phyloP scores from a whole-genome alignment of 2,888 invertebrate species.

The Branchellion lobata region DNA sequence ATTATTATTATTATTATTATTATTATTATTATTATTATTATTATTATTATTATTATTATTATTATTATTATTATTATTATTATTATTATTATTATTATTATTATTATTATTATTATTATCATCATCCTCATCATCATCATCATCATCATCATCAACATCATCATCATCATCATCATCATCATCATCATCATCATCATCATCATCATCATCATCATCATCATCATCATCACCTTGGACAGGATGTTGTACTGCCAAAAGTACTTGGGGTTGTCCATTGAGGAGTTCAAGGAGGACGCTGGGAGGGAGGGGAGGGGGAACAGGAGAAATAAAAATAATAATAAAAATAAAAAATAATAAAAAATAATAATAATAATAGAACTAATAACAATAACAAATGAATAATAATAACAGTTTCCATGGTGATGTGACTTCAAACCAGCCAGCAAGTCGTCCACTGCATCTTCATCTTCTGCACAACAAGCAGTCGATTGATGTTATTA shows the following conservation, averaged over 20 bases:
- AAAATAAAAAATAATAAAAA: neutral
- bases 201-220: neutral
- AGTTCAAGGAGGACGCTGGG: neutral
- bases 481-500: no score
- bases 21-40: no score
- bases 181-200: neutral
- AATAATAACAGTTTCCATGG: neutral
- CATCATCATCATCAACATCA: conserved; percentile 4
- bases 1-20: no score
- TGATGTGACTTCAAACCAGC: conserved; percentile 21
- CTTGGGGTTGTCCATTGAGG: neutral
- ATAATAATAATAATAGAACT: neutral
- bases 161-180: neutral
- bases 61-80: no score
- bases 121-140: no score
- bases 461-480: conserved; percentile 28
- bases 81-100: no score
- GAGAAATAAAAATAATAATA: no score
- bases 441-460: conserved; percentile 18
- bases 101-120: no score
- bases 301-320: neutral
- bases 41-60: no score
- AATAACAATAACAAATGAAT: no score
- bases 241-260: conserved; percentile 97
- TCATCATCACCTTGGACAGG: conserved; percentile 73